Conservation (phyloP, 1,140 invertebrate genomes). For the Homalodisca vitripennis region DNA sequence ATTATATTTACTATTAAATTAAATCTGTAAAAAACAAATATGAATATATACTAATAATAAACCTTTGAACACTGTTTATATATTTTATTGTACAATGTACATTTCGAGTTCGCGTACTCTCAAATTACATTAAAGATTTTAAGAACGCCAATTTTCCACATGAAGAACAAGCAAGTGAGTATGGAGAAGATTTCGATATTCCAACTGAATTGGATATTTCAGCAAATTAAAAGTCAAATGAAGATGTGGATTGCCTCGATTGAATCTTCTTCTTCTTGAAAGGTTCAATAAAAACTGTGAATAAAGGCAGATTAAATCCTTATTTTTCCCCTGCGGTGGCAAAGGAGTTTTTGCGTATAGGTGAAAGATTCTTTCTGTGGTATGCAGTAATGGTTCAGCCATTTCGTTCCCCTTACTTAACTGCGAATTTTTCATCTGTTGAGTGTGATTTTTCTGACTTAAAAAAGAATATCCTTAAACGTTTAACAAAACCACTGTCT, state of each 20-base stretch:
- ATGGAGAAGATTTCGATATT: not conserved
- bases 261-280: not conserved
- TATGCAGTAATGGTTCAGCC: not conserved
- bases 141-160: no score
- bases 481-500: not conserved
- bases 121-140: not conserved
- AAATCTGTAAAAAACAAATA: no score
- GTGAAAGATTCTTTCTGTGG: not conserved
- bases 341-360: not conserved
- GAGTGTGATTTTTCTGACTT: not conserved
- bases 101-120: not conserved
- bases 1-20: no score
- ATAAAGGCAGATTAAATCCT: not conserved
- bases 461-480: not conserved
- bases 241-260: not conserved
- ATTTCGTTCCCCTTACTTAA: not conserved
- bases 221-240: not conserved
- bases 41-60: no score
- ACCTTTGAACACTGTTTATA: no score
- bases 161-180: not conserved
- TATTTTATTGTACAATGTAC: no score
- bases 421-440: not conserved
- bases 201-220: not conserved
- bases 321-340: not conserved
- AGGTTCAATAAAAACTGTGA: not conserved